A percentile compares a stretch with the other conserved stretches of the same genome.
Evolutionary conservation across 92 coral and sea anemone species (phyloP).

Genomic region (Isaurus tuberculatus): DNA sequence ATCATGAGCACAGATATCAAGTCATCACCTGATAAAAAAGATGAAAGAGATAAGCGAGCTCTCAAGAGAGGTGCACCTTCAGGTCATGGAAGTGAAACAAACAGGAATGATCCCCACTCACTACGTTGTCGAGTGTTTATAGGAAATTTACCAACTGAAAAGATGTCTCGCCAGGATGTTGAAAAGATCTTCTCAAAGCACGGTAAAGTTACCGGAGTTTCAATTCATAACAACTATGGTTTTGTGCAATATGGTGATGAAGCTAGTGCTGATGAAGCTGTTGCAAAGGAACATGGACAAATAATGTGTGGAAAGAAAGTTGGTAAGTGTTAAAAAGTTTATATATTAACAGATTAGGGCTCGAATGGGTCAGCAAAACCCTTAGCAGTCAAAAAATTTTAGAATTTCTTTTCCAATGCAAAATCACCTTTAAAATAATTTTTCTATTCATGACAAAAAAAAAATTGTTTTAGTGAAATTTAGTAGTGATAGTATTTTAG

Average conservation of each 20-base stretch:
- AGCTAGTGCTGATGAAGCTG: constrained; percentile 87
- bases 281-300: constrained; percentile 87
- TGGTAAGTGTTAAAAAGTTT: constrained; percentile 66
- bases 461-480: too few relatives aligned
- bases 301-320: constrained; percentile 76
- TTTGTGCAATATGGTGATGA: constrained; percentile 97
- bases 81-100: constrained; percentile 67
- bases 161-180: constrained; percentile 82
- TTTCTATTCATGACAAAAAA: too few relatives aligned
- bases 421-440: too few relatives aligned
- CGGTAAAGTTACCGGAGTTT: constrained; percentile 84
- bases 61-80: not conserved
- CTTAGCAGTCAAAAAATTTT: too few relatives aligned
- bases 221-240: constrained; percentile 88
- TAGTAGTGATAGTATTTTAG: too few relatives aligned
- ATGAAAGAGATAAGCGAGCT: constrained; percentile 33
- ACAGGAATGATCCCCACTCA: constrained; percentile 89
- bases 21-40: constrained; percentile 34
- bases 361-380: too few relatives aligned
- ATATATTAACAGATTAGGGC: too few relatives aligned
- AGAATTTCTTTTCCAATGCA: too few relatives aligned
- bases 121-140: constrained; percentile 93
- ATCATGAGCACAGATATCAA: constrained; percentile 32
- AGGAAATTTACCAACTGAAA: constrained; percentile 86
- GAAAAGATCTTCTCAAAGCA: constrained; percentile 82